Percentiles rank a stretch among this genome's conserved stretches.
These are phyloP conservation scores for Drosophila prolongata DNA, from an alignment of 2,888 invertebrate species.

Conservation along the genomic window DNA sequence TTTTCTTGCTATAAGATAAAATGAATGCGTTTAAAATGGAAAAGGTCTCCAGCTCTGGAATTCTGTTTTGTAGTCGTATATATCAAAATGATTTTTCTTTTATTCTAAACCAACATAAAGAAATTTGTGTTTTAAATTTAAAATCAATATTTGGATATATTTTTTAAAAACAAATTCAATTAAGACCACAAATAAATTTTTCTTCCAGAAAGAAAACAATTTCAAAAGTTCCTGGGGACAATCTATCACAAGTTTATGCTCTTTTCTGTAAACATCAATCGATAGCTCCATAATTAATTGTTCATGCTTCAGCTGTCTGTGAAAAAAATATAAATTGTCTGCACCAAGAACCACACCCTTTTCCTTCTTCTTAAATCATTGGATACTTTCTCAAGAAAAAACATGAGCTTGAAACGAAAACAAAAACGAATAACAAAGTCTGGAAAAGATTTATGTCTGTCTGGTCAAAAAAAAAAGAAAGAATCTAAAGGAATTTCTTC, in stretches of 20 bases:
- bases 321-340: slow-evolving; percentile 22
- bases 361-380: not conserved
- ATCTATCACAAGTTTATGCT: not conserved
- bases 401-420: slow-evolving; percentile 11
- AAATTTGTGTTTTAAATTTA: too few species aligned
- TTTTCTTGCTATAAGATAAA: too few species aligned
- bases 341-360: slow-evolving; percentile 7
- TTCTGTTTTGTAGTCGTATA: too few species aligned
- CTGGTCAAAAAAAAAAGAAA: not conserved
- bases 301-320: slow-evolving; percentile 43
- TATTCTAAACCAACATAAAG: too few species aligned
- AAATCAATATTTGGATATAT: too few species aligned
- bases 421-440: slow-evolving; percentile 27
- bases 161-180: too few species aligned
- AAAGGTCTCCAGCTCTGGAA: too few species aligned
- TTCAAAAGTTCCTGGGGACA: not conserved
- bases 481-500: not conserved
- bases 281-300: slow-evolving; percentile 49
- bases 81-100: too few species aligned
- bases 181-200: not conserved
- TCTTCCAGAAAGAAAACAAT: not conserved
- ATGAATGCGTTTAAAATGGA: too few species aligned
- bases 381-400: slow-evolving; percentile 6
- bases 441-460: slow-evolving; percentile 56
- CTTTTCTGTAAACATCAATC: slow-evolving; percentile 1